Evolutionary conservation across 1,140 invertebrate genomes (phyloP).

Genomic region (Drosophila asahinai): DNA sequence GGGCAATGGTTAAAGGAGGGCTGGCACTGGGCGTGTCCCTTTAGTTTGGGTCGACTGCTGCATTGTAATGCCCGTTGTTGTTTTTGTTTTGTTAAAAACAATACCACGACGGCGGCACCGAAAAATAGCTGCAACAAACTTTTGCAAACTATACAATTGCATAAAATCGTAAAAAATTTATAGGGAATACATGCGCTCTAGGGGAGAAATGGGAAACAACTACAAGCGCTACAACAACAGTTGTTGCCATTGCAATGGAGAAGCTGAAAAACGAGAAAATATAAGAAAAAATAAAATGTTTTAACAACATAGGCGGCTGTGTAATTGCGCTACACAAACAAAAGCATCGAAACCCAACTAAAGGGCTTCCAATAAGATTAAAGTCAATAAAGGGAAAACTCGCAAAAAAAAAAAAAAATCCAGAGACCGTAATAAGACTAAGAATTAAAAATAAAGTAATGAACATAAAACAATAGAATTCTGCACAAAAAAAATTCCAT

Average conservation of each 20-base stretch:
- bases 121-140: constrained; percentile 81
- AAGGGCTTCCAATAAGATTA: constrained; percentile 33
- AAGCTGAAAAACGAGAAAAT: constrained; percentile 47
- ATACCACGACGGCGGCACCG: constrained; percentile 73
- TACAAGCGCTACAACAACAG: constrained; percentile 23
- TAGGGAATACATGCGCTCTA: constrained; percentile 76
- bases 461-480: neutral
- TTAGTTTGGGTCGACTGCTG: constrained; percentile 51
- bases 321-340: constrained; percentile 48
- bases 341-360: constrained; percentile 17
- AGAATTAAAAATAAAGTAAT: neutral
- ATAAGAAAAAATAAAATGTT: constrained; percentile 26
- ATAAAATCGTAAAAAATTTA: constrained; percentile 83
- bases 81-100: constrained; percentile 65
- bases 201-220: constrained; percentile 41
- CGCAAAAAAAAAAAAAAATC: constrained; percentile 22
- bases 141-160: constrained; percentile 81
- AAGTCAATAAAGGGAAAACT: constrained; percentile 44
- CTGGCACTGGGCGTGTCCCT: constrained; percentile 56
- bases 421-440: neutral
- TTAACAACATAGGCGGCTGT: constrained; percentile 57
- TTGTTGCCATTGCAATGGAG: constrained; percentile 60
- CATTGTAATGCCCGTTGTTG: constrained; percentile 53
- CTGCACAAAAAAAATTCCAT: neutral
- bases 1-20: constrained; percentile 28